Evolutionary conservation across 2,888 invertebrate genomes (phyloP).

Genomic region (Neoaliturus tenellus): DNA sequence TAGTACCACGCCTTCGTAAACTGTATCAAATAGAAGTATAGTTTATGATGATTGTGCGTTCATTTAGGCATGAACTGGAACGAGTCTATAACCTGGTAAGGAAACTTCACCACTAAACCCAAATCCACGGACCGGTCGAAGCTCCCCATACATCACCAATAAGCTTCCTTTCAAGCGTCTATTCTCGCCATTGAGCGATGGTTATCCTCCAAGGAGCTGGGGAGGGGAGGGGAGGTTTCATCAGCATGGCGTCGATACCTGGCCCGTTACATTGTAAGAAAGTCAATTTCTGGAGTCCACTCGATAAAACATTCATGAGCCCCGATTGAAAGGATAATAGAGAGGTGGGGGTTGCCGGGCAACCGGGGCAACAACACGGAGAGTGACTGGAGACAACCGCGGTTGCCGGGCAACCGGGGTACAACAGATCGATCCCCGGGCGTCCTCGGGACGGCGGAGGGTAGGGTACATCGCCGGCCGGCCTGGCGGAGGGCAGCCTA

Average conservation of each 20-base stretch:
- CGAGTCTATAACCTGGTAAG: too few species aligned
- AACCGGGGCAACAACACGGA: slow-evolving; percentile 20
- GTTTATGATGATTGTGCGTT: too few species aligned
- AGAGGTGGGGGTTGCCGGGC: slow-evolving; percentile 40
- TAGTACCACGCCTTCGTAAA: too few species aligned
- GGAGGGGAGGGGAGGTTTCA: neutral
- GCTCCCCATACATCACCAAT: neutral
- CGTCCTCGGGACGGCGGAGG: neutral
- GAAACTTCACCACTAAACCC: neutral
- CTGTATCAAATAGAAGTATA: too few species aligned
- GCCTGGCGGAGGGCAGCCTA: too few species aligned
- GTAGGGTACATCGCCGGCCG: neutral
- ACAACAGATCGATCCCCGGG: slow-evolving; percentile 48
- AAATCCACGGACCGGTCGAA: neutral
- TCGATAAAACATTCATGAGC: slow-evolving; percentile 45
- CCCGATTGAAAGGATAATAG: slow-evolving; percentile 40
- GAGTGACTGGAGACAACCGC: neutral
- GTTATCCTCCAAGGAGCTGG: neutral
- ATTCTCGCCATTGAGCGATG: neutral
- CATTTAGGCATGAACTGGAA: too few species aligned
- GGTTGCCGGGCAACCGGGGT: slow-evolving; percentile 1
- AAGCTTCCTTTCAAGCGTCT: too few species aligned
- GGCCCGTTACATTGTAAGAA: neutral
- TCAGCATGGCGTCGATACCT: neutral
- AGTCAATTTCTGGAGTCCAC: slow-evolving; percentile 47